Percentiles rank a stretch among this genome's conserved stretches.
These are phyloP conservation scores for Halcyon malimbica DNA, from an alignment of 2,113 vertebrate species.

Conservation along the genomic window DNA sequence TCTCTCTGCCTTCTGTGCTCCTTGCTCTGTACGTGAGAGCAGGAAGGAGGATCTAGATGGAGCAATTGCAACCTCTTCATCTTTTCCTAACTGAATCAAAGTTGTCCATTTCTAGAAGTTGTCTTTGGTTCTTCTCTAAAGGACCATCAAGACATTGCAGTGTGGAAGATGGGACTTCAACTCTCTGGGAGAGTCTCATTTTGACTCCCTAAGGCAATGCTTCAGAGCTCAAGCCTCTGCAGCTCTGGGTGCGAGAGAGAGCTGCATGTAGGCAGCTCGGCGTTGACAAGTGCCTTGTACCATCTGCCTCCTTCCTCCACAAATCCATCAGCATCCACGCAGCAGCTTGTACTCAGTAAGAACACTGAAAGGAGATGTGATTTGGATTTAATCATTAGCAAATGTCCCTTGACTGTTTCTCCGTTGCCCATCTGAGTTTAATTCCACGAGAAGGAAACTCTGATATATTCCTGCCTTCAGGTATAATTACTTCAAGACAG, in stretches of 20 bases:
- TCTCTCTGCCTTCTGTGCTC: neutral
- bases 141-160: neutral
- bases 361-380: slow-evolving; percentile 45
- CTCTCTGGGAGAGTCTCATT: neutral
- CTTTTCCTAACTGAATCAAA: neutral
- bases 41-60: neutral
- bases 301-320: slow-evolving; percentile 44
- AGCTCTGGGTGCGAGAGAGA: neutral
- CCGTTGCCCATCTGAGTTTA: slow-evolving; percentile 81
- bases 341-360: slow-evolving; percentile 21
- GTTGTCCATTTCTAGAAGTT: neutral
- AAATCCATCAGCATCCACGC: slow-evolving; percentile 45
- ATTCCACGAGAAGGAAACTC: slow-evolving; percentile 76
- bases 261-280: neutral
- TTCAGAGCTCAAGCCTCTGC: neutral
- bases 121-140: neutral
- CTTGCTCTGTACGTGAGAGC: neutral
- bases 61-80: neutral
- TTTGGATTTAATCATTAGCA: slow-evolving; percentile 78
- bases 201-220: neutral
- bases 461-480: slow-evolving; percentile 82
- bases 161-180: neutral
- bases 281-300: slow-evolving; percentile 44
- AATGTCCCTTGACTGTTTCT: slow-evolving; percentile 70
- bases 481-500: slow-evolving; percentile 84